These are phyloP conservation scores for Sapajus apella DNA, from an alignment of 2,113 vertebrate genomes.

Conservation along the genomic window DNA sequence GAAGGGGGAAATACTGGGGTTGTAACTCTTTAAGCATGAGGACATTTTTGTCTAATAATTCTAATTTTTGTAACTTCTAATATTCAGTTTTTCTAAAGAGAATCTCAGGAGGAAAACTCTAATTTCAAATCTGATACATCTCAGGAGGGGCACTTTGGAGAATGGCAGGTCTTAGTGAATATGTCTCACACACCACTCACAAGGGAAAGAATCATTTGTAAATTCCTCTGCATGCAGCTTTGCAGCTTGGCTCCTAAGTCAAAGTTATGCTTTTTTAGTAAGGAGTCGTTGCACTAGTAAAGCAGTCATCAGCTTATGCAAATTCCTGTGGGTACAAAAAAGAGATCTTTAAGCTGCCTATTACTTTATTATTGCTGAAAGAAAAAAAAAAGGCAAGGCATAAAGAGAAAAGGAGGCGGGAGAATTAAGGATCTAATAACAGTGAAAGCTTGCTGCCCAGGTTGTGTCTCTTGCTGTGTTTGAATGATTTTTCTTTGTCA, in stretches of 20 bases:
- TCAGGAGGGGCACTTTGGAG: neutral
- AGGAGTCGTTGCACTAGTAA: conserved; percentile 33
- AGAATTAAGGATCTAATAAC: conserved; percentile 78
- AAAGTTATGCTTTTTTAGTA: conserved; percentile 61
- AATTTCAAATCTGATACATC: neutral
- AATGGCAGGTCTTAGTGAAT: neutral
- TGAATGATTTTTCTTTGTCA: conserved; percentile 84
- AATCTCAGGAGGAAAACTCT: neutral
- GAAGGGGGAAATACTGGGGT: neutral
- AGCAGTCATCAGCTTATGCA: conserved; percentile 64
- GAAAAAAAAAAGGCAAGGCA: conserved; percentile 50
- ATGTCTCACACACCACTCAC: neutral
- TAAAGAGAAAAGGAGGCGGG: conserved; percentile 14
- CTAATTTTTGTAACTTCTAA: neutral
- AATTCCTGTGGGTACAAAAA: conserved; percentile 58
- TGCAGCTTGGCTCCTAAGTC: neutral
- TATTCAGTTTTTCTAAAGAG: neutral
- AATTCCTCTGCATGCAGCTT: conserved; percentile 34
- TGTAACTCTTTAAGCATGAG: neutral
- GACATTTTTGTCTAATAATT: neutral
- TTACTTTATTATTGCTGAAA: conserved; percentile 74
- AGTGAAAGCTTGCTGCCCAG: conserved; percentile 61
- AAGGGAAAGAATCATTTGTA: neutral
- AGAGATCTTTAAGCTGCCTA: conserved; percentile 62
- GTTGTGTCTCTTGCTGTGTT: conserved; percentile 79